A percentile compares a stretch with the other conserved stretches of the same genome.
phyloP scores from a whole-genome alignment of 2,797 vertebrate genomes.

The Megaceryle alcyon region DNA sequence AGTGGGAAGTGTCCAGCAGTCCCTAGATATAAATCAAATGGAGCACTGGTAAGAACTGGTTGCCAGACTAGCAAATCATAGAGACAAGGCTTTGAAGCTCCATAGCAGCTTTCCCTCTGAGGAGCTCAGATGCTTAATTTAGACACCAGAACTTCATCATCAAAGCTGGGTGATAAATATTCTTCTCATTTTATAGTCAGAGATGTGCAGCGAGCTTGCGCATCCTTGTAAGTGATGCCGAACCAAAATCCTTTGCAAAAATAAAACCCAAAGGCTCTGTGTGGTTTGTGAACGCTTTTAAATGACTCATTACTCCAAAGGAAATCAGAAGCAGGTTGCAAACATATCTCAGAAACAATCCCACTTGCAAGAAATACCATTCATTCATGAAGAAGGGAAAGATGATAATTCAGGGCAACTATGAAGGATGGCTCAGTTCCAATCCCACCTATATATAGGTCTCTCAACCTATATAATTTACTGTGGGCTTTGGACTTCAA shows the following conservation, averaged over 20 bases:
- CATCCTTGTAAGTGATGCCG: not conserved
- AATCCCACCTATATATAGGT: not conserved
- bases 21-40: not conserved
- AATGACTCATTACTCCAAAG: not conserved
- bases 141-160: not conserved
- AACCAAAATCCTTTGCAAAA: not conserved
- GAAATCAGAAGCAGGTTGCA: not conserved
- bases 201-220: fast-evolving
- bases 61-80: not conserved
- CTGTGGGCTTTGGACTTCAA: not conserved
- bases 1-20: not conserved
- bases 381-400: not conserved
- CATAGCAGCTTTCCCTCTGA: not conserved
- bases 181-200: not conserved
- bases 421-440: not conserved
- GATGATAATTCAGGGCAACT: not conserved
- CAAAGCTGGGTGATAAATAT: constrained; percentile 12
- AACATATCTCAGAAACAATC: not conserved
- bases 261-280: not conserved
- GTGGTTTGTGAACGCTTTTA: not conserved
- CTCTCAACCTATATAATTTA: not conserved
- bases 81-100: not conserved
- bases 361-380: not conserved
- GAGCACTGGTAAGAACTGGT: not conserved
- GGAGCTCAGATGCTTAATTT: not conserved